A percentile compares a stretch with the other conserved stretches of the same genome.
Evolutionary conservation across 2,797 vertebrate species (phyloP).

Genomic region (Pelochelys cantorii): DNA sequence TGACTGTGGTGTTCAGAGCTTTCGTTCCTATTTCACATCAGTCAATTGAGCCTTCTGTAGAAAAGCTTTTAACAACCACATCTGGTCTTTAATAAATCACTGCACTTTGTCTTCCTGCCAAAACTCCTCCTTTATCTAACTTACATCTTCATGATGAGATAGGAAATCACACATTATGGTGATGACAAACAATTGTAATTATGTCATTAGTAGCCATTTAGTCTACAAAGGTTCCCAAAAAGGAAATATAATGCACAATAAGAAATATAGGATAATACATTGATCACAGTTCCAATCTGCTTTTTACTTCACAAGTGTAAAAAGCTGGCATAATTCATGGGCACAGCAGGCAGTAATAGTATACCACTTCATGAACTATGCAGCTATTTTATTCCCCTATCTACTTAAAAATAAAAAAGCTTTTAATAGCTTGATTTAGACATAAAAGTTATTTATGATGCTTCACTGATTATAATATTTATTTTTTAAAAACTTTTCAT

Average conservation of each 20-base stretch:
- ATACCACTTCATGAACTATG: slow-evolving; percentile 84
- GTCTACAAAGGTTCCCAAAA: slow-evolving; percentile 87
- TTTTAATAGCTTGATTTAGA: slow-evolving; percentile 86
- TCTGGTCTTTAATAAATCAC: slow-evolving; percentile 94
- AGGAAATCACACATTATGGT: slow-evolving; percentile 92
- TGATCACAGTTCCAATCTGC: slow-evolving; percentile 83
- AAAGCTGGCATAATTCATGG: slow-evolving; percentile 84
- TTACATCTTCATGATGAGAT: slow-evolving; percentile 93
- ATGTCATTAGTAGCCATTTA: slow-evolving; percentile 93
- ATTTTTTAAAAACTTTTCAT: slow-evolving; percentile 76
- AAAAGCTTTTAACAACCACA: slow-evolving; percentile 89
- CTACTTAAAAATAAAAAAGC: slow-evolving; percentile 87
- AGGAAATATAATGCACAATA: slow-evolving; percentile 83
- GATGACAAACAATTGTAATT: slow-evolving; percentile 96
- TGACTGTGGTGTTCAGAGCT: slow-evolving; percentile 66
- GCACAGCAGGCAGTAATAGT: slow-evolving; percentile 87
- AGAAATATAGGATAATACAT: slow-evolving; percentile 86
- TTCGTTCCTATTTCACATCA: slow-evolving; percentile 79
- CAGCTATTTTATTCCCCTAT: slow-evolving; percentile 84
- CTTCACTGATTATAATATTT: slow-evolving; percentile 82
- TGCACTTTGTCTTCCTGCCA: slow-evolving; percentile 93
- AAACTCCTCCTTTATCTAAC: slow-evolving; percentile 94
- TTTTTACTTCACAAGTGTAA: slow-evolving; percentile 84
- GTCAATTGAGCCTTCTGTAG: slow-evolving; percentile 79
- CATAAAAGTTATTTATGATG: slow-evolving; percentile 85